phyloP scores from a whole-genome alignment of 2,113 vertebrate species.

The Anthoscopus minutus region DNA sequence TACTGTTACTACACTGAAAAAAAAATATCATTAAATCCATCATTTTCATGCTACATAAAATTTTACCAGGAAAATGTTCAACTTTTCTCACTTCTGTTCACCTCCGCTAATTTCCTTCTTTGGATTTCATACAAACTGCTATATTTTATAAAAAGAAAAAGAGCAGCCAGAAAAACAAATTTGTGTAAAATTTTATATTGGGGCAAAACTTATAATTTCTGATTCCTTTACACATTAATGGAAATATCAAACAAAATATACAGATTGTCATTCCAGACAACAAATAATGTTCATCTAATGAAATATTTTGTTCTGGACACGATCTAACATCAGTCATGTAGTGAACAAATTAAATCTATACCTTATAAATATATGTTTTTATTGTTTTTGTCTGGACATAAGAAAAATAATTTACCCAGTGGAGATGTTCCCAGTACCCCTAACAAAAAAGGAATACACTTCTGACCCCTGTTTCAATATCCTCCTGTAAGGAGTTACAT shows the following conservation, averaged over 20 bases:
- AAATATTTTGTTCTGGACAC: neutral
- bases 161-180: neutral
- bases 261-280: neutral
- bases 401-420: neutral
- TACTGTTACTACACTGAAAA: neutral
- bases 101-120: neutral
- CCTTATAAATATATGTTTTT: neutral
- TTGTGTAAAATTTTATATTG: neutral
- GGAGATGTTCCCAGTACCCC: neutral
- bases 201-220: neutral
- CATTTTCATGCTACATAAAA: neutral
- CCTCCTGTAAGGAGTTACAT: neutral
- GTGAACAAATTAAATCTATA: neutral
- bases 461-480: neutral
- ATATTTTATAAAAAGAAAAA: neutral
- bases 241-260: neutral
- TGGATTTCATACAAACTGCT: neutral
- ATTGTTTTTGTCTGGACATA: neutral
- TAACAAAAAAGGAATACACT: neutral
- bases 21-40: neutral
- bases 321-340: neutral
- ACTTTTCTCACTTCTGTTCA: neutral
- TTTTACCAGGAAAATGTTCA: neutral
- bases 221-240: neutral
- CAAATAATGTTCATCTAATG: neutral